Evolutionary conservation across 2,888 invertebrate genomes (phyloP), one percentile per base, ranked within the genome.

Genomic region (Hololepta plana): DNA sequence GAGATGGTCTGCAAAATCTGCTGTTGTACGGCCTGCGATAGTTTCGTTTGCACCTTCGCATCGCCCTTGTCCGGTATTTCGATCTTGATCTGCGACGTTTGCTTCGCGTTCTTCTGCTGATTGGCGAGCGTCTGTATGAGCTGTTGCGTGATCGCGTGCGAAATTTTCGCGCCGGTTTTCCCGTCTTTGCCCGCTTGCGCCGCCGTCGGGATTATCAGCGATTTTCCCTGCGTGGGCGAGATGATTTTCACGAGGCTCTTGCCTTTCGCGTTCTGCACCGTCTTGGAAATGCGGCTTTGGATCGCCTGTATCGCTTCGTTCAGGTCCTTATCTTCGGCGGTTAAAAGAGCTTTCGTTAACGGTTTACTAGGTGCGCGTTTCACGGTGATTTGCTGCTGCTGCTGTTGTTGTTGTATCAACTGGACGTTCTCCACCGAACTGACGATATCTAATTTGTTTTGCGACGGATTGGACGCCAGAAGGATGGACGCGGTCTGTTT

Each of bases 191-290:
- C 21, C 6, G 27, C 15, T 17, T 24, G 31, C 6, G 33, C 13
- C 30, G 38, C 22, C 7, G 51, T 42, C 3, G 60, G 56, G 28
- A 60, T 54, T 35, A 62, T 61, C 6, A 62, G 47, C 1, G 59
- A 54, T 36, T 59, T 51, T 27, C 52, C 53, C 33, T 51, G 50
- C 15, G 44, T 42, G 6, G 33, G 46, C 5, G 54, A 47, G 24
- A 56, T 40, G 17, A 56, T 53, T 43, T 54, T 55, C 6, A 56
- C 53, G 13, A 53, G 33, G 31, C 45, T 45, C 35, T 53, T 54
- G 10, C 37, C 31, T 10, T n/a, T 9, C 9, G 21, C 21, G 21
- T 21, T 13, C 25, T 29, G 35, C 35, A 24, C 38, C 36, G 30
- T 28, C 23, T 4, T 37, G 33, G 12, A 40, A 38, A 26, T 37